These are phyloP conservation scores for Neosilurus hyrtlii DNA, from an alignment of 2,797 vertebrate species.

Conservation along the genomic window DNA sequence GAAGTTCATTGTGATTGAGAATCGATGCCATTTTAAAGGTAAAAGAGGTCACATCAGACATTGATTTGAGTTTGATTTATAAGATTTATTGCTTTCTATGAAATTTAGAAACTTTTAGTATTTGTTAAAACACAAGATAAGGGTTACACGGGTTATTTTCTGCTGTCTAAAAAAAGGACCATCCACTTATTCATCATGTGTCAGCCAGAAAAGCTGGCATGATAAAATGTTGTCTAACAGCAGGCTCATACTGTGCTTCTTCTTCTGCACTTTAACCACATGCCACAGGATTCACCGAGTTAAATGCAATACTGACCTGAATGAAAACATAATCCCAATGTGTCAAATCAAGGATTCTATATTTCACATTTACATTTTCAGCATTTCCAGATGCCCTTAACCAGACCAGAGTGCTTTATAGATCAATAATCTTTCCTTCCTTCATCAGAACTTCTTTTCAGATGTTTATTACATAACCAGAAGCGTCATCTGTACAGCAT, in stretches of 20 bases:
- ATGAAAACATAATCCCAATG: constrained; percentile 23
- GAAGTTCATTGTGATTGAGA: background rate
- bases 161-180: constrained; percentile 16
- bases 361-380: constrained; percentile 1
- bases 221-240: constrained; percentile 14
- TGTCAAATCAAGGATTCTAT: constrained; percentile 3
- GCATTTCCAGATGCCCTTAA: constrained; percentile 13
- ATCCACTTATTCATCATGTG: constrained; percentile 18
- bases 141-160: background rate
- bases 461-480: constrained; percentile 24
- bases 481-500: background rate
- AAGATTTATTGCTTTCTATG: background rate
- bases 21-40: background rate
- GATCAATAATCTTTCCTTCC: background rate
- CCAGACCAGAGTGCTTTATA: background rate
- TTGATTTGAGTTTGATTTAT: background rate
- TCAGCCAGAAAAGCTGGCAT: constrained; percentile 18
- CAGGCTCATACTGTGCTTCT: constrained; percentile 22
- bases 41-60: background rate
- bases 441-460: constrained; percentile 15
- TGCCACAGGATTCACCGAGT: constrained; percentile 33
- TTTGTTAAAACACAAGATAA: background rate
- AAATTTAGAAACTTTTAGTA: background rate
- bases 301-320: constrained; percentile 32
- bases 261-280: constrained; percentile 35